Percentiles rank a stretch among this genome's conserved stretches.
Evolutionary conservation across 2,113 vertebrate species (phyloP).

Genomic region (Sinocyclocheilus rhinocerous): DNA sequence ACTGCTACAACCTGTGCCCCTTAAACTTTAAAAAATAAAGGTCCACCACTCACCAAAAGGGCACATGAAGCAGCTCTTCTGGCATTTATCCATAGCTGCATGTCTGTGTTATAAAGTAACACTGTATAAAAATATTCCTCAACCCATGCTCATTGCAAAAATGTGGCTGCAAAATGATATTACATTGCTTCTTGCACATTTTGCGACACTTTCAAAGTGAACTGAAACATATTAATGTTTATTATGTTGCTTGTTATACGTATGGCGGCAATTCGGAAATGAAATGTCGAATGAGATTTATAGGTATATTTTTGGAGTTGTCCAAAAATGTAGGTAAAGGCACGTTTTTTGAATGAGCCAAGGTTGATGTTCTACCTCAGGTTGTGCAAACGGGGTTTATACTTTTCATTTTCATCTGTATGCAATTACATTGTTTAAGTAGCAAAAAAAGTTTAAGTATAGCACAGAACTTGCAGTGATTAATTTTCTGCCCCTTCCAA

Average conservation of each 20-base stretch:
- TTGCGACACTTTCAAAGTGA: too few species aligned
- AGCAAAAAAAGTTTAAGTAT: neutral
- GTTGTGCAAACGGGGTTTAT: neutral
- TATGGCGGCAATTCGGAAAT: too few species aligned
- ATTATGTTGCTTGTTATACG: too few species aligned
- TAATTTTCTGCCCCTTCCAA: neutral
- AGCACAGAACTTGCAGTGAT: neutral
- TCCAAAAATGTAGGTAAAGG: too few species aligned
- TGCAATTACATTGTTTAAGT: neutral
- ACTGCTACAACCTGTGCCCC: slow-evolving; percentile 14
- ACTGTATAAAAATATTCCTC: neutral
- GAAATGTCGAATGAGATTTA: too few species aligned
- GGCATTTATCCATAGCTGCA: slow-evolving; percentile 16
- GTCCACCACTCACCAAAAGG: slow-evolving; percentile 10
- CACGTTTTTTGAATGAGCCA: neutral
- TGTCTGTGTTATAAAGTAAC: neutral
- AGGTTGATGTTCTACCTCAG: neutral
- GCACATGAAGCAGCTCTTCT: neutral
- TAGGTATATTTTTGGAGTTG: too few species aligned
- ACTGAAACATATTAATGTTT: too few species aligned
- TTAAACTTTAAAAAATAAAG: slow-evolving; percentile 30
- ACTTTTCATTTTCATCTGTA: neutral
- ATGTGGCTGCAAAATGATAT: too few species aligned
- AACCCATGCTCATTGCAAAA: too few species aligned
- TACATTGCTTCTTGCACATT: neutral